Evolutionary conservation across 92 coral and sea anemone genomes (phyloP), one percentile per base, ranked within the genome.

Genomic region (Epizoanthus rinbou): DNA sequence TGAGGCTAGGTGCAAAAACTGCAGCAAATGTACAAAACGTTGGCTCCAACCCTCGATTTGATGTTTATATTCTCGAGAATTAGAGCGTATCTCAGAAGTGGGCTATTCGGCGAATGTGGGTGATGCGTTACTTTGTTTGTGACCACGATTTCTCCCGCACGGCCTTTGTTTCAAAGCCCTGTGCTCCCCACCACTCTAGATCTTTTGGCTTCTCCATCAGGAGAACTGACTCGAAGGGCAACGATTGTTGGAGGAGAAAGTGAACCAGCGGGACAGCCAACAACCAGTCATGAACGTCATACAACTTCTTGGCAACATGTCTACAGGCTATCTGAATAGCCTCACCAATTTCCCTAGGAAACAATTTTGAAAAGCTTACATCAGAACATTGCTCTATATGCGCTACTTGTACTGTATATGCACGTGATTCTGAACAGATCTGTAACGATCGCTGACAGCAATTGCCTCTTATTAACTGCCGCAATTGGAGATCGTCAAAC

Each of bases 231-330:
- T 75, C 70, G 76, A 82, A 92, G 6, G 98, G 98, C 59, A 74
- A 33, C 8, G 94, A 90, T 63, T 62, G 84, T 4, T 75, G 86
- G 16, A 90, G 80, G 22, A 91, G 76, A 62, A 94, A 94, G 76
- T 94, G 98, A 45, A 90, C 73, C 76, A 94, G 64, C 5, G 98
- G 98, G 8, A 94, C 88, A 1, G 95, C 94, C 11, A 86, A 85
- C 59, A 94, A 71, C 92, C 95, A 94, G 33, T 90, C 86, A 63
- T 91, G 76, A 60, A 47, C 24, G 18, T 43, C 83, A 5, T 22
- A 31, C 37, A 23, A 24, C 24, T 84, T 25, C 21, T 54, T 60
- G n/a, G 85, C 86, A 33, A 60, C 76, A 43, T 54, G 43, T 73
- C 67, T 81, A 86, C 95, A 91, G 39, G 84, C 65, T 14, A 21